Conservation (phyloP, 1,140 invertebrate species). For the Listronotus bonariensis region DNA sequence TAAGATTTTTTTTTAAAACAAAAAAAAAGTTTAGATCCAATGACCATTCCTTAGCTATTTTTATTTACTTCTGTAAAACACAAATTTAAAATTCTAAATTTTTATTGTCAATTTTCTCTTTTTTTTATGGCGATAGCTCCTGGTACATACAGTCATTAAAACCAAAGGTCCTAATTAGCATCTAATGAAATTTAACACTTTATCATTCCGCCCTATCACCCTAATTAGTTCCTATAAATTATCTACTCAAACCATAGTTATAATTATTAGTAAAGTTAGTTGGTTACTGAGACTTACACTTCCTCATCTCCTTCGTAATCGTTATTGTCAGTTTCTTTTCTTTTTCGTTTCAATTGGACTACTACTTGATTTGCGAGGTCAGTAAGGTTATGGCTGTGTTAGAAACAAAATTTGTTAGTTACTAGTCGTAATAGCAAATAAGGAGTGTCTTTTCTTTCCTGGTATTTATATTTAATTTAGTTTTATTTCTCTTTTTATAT, state of each 20-base stretch:
- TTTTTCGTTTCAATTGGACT: constrained; percentile 39
- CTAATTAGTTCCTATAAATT: constrained; percentile 30
- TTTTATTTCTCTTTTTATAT: too few relatives aligned
- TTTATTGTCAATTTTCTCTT: too few relatives aligned
- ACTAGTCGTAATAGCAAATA: not conserved
- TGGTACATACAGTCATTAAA: constrained; percentile 11
- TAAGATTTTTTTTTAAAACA: too few relatives aligned
- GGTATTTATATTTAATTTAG: too few relatives aligned
- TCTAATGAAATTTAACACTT: constrained; percentile 26
- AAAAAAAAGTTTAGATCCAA: too few relatives aligned
- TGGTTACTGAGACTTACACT: constrained; percentile 42
- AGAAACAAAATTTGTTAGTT: constrained; percentile 33
- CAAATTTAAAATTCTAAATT: too few relatives aligned
- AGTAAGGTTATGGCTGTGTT: constrained; percentile 40
- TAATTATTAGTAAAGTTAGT: constrained; percentile 33
- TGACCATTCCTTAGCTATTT: too few relatives aligned
- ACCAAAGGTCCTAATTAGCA: constrained; percentile 14
- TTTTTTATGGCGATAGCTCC: not conserved
- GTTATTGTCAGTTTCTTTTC: constrained; percentile 42
- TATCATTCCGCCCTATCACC: constrained; percentile 26
- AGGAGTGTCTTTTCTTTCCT: too few relatives aligned
- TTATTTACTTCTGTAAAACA: too few relatives aligned
- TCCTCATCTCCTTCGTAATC: constrained; percentile 44
- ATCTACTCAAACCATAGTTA: constrained; percentile 28
- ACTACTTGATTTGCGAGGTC: constrained; percentile 41